A percentile compares a stretch with the other conserved stretches of the same genome.
phyloP scores from a whole-genome alignment of 2,113 vertebrate species.

The Coptodon bakossiorum region DNA sequence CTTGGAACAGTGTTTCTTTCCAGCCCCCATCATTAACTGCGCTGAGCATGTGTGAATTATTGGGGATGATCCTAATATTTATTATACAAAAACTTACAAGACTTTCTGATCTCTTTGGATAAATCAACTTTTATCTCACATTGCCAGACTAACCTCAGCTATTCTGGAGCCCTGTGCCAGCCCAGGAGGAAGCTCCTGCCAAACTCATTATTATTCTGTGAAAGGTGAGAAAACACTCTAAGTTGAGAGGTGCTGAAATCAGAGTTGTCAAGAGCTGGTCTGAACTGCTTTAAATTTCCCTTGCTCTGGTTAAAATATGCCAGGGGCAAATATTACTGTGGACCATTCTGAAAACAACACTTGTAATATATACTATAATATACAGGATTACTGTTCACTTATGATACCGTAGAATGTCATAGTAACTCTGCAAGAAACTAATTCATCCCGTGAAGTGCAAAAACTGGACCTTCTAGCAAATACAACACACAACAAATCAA shows the following conservation, averaged over 20 bases:
- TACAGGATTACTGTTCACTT: neutral
- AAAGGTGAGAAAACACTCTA: constrained; percentile 32
- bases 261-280: neutral
- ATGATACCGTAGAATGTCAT: neutral
- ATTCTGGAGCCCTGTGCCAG: neutral
- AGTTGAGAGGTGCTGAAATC: constrained; percentile 4
- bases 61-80: neutral
- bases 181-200: neutral
- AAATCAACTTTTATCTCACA: neutral
- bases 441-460: neutral
- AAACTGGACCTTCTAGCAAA: neutral
- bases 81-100: neutral
- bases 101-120: neutral
- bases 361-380: neutral
- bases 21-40: neutral
- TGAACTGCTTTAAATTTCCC: neutral
- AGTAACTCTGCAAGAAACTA: neutral
- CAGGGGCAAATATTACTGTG: neutral
- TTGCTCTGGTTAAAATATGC: neutral
- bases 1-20: neutral
- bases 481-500: neutral
- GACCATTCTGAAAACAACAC: neutral
- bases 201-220: constrained; percentile 35
- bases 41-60: neutral
- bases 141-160: neutral